Base-by-base conservation (phyloP, 2,113 vertebrate genomes). In the Leucopsar rothschildi region DNA sequence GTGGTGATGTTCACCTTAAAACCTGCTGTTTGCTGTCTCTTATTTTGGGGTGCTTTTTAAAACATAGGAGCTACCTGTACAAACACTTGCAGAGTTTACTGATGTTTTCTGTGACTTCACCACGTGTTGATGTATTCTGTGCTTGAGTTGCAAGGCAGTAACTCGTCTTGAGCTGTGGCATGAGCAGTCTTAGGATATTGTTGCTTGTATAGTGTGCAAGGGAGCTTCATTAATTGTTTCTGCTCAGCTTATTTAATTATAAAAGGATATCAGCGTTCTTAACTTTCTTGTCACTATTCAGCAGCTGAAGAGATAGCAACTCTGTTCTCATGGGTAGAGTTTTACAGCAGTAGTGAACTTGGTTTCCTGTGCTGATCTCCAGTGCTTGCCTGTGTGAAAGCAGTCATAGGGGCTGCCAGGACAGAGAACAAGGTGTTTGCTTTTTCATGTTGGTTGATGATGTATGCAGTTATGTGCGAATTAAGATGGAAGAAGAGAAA, bases 401-500 rank as follows among this genome's bases (percentile, higher is more conserved):
- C 42, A 86, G 53, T 66, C 12, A 7, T 8, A 63, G 50, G 64
- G 39, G 29, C 59, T 86, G n/a, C 69, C 24, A 86, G 57, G n/a
- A 80, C 4, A 20, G 57, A 40, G 63, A 96, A 69, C 31, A 60
- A 70, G 42, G n/a, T 52, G 23, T 53, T 88, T n/a, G 64, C 3
- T 42, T 92, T 44, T 56, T 79, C 24, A 20, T 33, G 4, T 10
- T 72, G 17, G 33, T 17, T 90, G 93, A 90, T 90, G 94, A 95
- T 68, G n/a, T 5, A 85, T 84, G 61, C 59, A 53, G 57, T 56
- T 88, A 25, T 45, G 25, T 52, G 49, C 72, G 73, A 94, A 91
- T 95, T 94, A 75, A 83, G 55, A 45, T 76, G 60, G 69, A 82
- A 78, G 69, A 82, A 78, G 68, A 80, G 68, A 92, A 94, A 73